Percentiles rank a stretch among this genome's conserved stretches.
Conservation (phyloP, 2,797 vertebrate species). For the Lacerta bilineata region DNA sequence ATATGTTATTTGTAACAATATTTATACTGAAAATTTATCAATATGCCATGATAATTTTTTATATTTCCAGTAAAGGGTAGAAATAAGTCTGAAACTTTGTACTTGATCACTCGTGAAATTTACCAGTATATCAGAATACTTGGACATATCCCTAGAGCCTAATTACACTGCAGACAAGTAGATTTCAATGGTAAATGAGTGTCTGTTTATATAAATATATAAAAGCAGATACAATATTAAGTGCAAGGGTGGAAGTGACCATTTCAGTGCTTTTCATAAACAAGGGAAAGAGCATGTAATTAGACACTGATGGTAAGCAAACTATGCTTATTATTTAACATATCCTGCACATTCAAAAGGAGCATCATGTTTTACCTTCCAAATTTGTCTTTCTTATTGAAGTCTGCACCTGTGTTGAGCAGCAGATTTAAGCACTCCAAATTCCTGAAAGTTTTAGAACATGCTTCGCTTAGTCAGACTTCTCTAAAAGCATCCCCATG, state of each 20-base stretch:
- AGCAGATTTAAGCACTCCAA: slow-evolving; percentile 98
- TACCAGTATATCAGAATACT: background rate
- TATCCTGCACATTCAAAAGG: slow-evolving; percentile 18
- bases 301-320: background rate
- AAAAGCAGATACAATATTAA: background rate
- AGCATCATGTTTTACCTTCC: slow-evolving; percentile 86
- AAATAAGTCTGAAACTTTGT: background rate
- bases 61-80: background rate
- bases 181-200: background rate
- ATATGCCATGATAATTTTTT: background rate
- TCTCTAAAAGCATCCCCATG: background rate
- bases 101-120: background rate
- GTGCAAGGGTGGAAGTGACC: background rate
- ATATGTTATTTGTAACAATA: background rate
- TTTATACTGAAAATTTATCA: background rate
- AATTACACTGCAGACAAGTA: background rate
- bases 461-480: background rate
- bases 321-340: slow-evolving; percentile 22
- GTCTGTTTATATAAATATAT: background rate
- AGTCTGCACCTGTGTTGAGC: slow-evolving; percentile 96
- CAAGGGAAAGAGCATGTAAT: background rate
- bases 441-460: slow-evolving; percentile 84
- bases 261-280: background rate
- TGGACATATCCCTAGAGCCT: background rate
- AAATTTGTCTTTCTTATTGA: slow-evolving; percentile 97